A percentile compares a stretch with the other conserved stretches of the same genome.
Conservation (phyloP, 2,113 vertebrate species). For the Scatophagus argus region DNA sequence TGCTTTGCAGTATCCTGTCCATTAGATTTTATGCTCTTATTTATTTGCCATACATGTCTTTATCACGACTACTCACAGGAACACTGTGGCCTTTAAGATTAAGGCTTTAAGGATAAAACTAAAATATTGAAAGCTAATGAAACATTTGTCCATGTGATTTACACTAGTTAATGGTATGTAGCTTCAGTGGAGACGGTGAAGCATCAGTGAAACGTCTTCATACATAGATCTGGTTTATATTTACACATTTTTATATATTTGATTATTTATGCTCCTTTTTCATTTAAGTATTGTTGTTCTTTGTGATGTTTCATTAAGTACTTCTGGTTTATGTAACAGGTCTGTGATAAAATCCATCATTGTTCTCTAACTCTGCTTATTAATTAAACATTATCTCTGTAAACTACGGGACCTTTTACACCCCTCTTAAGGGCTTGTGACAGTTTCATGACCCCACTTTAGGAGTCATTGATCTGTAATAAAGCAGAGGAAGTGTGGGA, state of each 20-base stretch:
- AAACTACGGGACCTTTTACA: neutral
- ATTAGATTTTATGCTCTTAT: neutral
- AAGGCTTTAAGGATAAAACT: neutral
- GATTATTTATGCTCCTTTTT: neutral
- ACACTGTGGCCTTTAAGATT: neutral
- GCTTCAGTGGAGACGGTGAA: neutral
- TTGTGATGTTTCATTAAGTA: neutral
- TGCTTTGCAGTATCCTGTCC: neutral
- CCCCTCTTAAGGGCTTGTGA: neutral
- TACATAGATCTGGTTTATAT: neutral
- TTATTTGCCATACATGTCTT: neutral
- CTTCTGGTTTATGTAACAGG: neutral
- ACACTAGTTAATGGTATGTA: neutral
- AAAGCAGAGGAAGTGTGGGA: conserved; percentile 41
- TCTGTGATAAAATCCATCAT: neutral
- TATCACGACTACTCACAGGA: neutral
- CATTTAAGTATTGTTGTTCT: neutral
- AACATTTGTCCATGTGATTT: neutral
- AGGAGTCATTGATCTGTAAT: conserved; percentile 41
- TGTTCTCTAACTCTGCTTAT: neutral
- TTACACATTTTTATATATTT: neutral
- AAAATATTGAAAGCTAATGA: neutral
- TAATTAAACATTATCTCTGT: conserved; percentile 9
- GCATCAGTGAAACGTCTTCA: neutral
- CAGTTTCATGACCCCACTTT: conserved; percentile 33